Evolutionary conservation across 92 coral and sea anemone genomes (phyloP).

Genomic region (Heliopora coerulea): DNA sequence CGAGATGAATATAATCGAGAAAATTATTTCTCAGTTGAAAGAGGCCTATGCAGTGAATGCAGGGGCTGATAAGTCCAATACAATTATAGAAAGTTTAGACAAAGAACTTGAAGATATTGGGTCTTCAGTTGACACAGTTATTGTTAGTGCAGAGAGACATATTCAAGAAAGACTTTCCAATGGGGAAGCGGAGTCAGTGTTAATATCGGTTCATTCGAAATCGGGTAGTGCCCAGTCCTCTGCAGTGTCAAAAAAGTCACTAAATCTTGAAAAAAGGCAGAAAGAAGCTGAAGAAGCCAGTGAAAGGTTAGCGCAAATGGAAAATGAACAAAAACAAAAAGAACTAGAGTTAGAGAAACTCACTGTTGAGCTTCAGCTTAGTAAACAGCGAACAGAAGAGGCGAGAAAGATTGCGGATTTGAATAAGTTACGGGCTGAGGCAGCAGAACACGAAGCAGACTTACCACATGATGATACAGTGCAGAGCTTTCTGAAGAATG

Average conservation of each 20-base stretch:
- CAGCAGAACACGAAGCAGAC: not conserved
- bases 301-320: constrained; percentile 23
- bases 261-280: not conserved
- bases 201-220: too few species aligned
- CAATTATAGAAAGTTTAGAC: too few species aligned
- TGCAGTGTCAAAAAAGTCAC: not conserved
- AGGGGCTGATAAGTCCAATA: too few species aligned
- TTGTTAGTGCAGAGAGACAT: too few species aligned
- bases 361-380: constrained; percentile 38
- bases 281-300: constrained; percentile 31
- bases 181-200: too few species aligned
- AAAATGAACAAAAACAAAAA: constrained; percentile 38
- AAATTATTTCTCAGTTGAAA: too few species aligned
- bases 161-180: too few species aligned
- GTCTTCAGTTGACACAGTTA: too few species aligned
- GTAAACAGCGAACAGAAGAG: constrained; percentile 50
- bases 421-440: constrained; percentile 15
- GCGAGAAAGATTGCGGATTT: constrained; percentile 38
- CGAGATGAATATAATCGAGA: constrained; percentile 46
- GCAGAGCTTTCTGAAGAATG: not conserved
- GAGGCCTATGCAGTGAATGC: too few species aligned
- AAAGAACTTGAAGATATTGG: too few species aligned
- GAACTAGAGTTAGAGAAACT: constrained; percentile 23
- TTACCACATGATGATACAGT: too few species aligned
- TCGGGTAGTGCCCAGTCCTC: too few species aligned